Conservation (phyloP, 2,113 vertebrate species). For the Sceloporus undulatus region DNA sequence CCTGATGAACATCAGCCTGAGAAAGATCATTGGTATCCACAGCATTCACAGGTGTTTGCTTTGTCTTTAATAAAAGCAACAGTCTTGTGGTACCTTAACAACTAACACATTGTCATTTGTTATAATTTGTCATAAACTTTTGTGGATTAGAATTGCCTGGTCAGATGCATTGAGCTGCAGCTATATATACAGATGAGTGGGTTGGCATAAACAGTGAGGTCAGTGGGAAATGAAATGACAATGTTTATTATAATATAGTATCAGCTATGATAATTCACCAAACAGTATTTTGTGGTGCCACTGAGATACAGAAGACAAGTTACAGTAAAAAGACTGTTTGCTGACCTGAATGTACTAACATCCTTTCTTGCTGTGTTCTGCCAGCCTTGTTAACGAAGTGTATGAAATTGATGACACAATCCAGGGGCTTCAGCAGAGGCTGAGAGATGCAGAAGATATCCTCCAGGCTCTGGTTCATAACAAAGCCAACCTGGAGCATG, state of each 20-base stretch:
- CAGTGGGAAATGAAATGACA: neutral
- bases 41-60: neutral
- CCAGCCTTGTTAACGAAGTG: conserved; percentile 90
- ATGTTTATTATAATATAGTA: neutral
- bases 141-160: neutral
- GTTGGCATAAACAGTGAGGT: neutral
- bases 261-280: neutral
- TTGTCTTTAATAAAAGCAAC: neutral
- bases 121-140: neutral
- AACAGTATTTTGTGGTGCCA: neutral
- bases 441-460: conserved; percentile 86
- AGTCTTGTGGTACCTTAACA: neutral
- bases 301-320: neutral
- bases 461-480: conserved; percentile 87
- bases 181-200: neutral
- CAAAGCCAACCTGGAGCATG: conserved; percentile 88
- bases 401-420: conserved; percentile 89
- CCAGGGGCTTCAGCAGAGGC: conserved; percentile 83
- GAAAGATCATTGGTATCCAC: neutral
- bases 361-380: neutral
- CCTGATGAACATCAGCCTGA: neutral
- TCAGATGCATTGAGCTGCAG: neutral
- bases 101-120: neutral
- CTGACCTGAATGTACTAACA: neutral
- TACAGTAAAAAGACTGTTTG: neutral